Evolutionary conservation across 2,797 vertebrate genomes (phyloP).

Genomic region (Todus mexicanus): DNA sequence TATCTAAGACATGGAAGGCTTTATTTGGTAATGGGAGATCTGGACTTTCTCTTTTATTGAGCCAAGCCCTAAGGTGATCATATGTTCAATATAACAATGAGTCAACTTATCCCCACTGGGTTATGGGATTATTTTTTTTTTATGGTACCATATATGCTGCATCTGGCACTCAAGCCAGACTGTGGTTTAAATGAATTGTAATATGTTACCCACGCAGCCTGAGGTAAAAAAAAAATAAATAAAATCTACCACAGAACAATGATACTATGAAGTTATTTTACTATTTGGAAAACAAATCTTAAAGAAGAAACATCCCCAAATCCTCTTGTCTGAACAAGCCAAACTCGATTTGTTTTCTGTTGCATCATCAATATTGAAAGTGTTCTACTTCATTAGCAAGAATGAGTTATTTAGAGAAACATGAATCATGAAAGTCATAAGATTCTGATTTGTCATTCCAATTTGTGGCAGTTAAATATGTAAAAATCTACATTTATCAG

Average conservation of each 20-base stretch:
- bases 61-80: conserved; percentile 7
- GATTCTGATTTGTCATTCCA: neutral
- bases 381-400: neutral
- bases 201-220: neutral
- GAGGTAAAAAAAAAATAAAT: neutral
- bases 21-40: neutral
- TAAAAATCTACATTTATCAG: neutral
- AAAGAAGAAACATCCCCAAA: neutral
- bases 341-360: neutral
- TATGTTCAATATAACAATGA: conserved; percentile 25
- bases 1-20: neutral
- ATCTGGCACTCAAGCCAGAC: neutral
- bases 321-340: neutral
- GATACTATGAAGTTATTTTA: neutral
- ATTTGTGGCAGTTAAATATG: neutral
- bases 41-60: neutral
- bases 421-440: neutral
- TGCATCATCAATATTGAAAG: neutral
- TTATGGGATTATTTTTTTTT: neutral
- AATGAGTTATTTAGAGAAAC: neutral
- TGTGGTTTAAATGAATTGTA: neutral
- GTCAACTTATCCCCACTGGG: conserved; percentile 1
- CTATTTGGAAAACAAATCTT: neutral
- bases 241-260: neutral
- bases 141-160: neutral